Base-by-base conservation (phyloP, 2,797 vertebrate genomes). In the Lagothrix lagotricha region DNA sequence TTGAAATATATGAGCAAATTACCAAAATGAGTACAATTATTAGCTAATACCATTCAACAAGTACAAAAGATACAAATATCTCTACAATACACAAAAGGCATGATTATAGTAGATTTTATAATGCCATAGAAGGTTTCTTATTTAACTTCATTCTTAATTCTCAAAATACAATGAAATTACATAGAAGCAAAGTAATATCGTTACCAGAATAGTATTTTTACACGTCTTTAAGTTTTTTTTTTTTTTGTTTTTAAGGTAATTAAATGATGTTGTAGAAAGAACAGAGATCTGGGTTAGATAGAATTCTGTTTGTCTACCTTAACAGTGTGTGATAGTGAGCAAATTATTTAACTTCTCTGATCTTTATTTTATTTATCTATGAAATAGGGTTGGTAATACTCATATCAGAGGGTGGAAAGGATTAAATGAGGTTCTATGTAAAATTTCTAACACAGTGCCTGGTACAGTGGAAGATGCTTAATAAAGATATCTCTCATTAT, bases 1-100 rank as follows among this genome's bases (percentile, higher is more conserved):
- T 94, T 82, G 79, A 97, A 97, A 93, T 96, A 75, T 61, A 90
- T 88, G 77, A 90, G 73, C 61, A 77, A 94, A 96, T 96, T 96
- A 95, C 79, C 48, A 95, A 96, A 97, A 95, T 91, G 19, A 96
- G 50, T 24, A 93, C 50, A 92, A 90, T 96, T 95, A 96, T 94
- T 96, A 97, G 50, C 70, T 89, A 94, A 10, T 75, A 67, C 44
- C 72, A 93, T 91, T 86, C 46, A 89, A 72, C 36, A 87, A 95
- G 30, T 54, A n/a, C 50, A 93, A 80, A 76, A n/a, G 30, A 50
- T 77, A 58, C n/a, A 90, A 87, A 82, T 89, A 64, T 26, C 9
- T 64, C 92, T 58, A 41, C 6, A 58, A 73, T 48, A 86, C 52
- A 77, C n/a, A 70, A 88, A 96, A 57, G 94, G 19, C 17, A 58